A percentile compares a stretch with the other conserved stretches of the same genome.
These are phyloP conservation scores for Halictus quadricinctus DNA, from an alignment of 2,888 invertebrate species.

Conservation along the genomic window DNA sequence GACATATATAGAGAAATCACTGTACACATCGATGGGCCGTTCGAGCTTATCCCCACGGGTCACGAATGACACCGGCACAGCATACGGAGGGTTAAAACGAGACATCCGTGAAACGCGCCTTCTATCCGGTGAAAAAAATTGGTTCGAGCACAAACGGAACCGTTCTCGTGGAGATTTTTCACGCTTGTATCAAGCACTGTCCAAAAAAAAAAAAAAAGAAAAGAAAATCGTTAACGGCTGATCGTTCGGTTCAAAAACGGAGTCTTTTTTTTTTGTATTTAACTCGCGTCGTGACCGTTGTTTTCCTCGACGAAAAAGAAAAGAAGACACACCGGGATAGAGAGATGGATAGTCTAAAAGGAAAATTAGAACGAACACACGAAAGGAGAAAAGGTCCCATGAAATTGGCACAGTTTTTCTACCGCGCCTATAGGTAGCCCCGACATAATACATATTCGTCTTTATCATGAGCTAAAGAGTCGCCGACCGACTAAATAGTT, in stretches of 20 bases:
- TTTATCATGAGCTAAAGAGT: conserved; percentile 10
- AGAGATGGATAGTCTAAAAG: neutral
- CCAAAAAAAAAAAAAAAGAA: conserved; percentile 15
- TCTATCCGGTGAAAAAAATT: conserved; percentile 15
- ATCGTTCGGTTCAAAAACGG: conserved; percentile 31
- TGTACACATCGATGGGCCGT: too few relatives aligned
- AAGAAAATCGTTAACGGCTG: neutral
- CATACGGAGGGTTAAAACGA: neutral
- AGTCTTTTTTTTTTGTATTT: conserved; percentile 21
- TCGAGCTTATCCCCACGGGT: too few relatives aligned
- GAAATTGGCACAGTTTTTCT: conserved; percentile 40
- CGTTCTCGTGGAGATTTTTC: conserved; percentile 26
- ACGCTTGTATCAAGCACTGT: conserved; percentile 45
- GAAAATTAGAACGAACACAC: neutral
- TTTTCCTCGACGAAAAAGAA: conserved; percentile 1
- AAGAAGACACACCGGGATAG: neutral
- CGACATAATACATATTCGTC: conserved; percentile 1
- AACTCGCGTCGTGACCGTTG: conserved; percentile 28
- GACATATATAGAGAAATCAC: too few relatives aligned
- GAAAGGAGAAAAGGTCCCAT: conserved; percentile 12
- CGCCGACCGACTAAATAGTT: conserved; percentile 52
- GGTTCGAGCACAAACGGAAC: neutral
- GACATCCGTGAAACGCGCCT: conserved; percentile 13
- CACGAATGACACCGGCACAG: too few relatives aligned
- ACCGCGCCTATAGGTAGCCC: conserved; percentile 8